A percentile compares a stretch with the other conserved stretches of the same genome.
Conservation (phyloP, 2,113 vertebrate species). For the Aphyosemion australe region DNA sequence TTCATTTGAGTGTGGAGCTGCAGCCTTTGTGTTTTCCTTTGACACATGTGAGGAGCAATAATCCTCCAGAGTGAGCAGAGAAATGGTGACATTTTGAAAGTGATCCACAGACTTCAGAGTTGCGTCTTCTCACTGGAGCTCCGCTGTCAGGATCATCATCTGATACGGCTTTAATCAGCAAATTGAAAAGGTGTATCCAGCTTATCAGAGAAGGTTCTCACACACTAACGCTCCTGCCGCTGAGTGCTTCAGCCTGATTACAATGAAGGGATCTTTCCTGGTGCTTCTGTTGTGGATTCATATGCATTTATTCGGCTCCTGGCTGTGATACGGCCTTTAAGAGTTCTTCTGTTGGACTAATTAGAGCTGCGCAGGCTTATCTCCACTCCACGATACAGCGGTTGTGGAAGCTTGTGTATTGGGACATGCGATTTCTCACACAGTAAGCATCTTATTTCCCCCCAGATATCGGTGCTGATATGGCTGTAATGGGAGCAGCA, state of each 20-base stretch:
- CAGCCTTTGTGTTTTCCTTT: slow-evolving; percentile 25
- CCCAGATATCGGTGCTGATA: slow-evolving; percentile 60
- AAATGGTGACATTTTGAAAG: slow-evolving; percentile 47
- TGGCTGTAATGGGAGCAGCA: slow-evolving; percentile 50
- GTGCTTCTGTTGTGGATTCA: slow-evolving; percentile 47
- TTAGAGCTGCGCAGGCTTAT: slow-evolving; percentile 60
- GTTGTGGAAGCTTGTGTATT: slow-evolving; percentile 60
- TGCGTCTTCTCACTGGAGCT: slow-evolving; percentile 45
- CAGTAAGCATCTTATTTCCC: slow-evolving; percentile 68
- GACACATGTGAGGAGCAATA: slow-evolving; percentile 29
- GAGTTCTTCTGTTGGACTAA: slow-evolving; percentile 63
- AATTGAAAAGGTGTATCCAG: slow-evolving; percentile 64
- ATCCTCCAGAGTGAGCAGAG: slow-evolving; percentile 23
- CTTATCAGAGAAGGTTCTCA: slow-evolving; percentile 56
- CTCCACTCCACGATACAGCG: slow-evolving; percentile 51
- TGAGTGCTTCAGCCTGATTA: slow-evolving; percentile 40
- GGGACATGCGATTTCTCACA: slow-evolving; percentile 61
- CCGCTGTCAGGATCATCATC: slow-evolving; percentile 50
- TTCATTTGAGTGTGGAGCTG: slow-evolving; percentile 29
- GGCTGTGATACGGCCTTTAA: slow-evolving; percentile 50
- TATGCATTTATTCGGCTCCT: slow-evolving; percentile 62
- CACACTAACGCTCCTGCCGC: slow-evolving; percentile 28
- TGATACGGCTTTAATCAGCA: slow-evolving; percentile 70
- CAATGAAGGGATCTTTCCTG: slow-evolving; percentile 46
- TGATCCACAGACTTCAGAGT: slow-evolving; percentile 27